Conservation (phyloP, 2,113 vertebrate species). For the Boulengeromyrus knoepffleri region DNA sequence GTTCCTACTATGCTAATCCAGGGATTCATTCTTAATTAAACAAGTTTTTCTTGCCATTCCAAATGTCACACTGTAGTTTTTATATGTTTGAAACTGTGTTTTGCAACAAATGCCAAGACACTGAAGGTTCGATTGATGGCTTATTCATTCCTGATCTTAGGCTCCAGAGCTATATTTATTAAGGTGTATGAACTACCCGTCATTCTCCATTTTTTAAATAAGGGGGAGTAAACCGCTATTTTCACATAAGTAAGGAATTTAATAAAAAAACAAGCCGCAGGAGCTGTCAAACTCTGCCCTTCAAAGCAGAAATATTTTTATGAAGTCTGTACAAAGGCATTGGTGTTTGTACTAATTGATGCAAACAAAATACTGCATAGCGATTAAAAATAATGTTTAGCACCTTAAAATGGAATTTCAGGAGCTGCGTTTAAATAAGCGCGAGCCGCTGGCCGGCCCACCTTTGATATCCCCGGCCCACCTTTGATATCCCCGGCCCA, state of each 20-base stretch:
- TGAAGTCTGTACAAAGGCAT: background rate
- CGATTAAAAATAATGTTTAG: background rate
- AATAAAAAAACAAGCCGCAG: background rate
- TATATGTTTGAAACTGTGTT: background rate
- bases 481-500: slow-evolving; percentile 37
- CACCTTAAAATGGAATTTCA: background rate
- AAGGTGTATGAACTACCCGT: background rate
- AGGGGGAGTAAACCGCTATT: background rate
- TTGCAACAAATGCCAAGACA: background rate
- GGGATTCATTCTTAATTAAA: background rate
- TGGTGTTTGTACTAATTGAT: background rate
- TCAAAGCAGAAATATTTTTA: background rate
- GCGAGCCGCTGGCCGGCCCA: background rate
- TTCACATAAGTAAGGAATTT: background rate
- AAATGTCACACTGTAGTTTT: background rate
- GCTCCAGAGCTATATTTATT: background rate
- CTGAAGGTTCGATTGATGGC: background rate
- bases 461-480: slow-evolving; percentile 28
- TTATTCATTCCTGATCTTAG: background rate
- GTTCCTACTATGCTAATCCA: background rate
- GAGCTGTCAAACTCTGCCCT: background rate
- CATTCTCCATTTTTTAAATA: background rate
- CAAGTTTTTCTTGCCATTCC: background rate
- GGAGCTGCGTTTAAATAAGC: background rate
- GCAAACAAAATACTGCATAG: background rate